Conservation (phyloP, 2,888 invertebrate species). For the Pasiphila rectangulata region DNA sequence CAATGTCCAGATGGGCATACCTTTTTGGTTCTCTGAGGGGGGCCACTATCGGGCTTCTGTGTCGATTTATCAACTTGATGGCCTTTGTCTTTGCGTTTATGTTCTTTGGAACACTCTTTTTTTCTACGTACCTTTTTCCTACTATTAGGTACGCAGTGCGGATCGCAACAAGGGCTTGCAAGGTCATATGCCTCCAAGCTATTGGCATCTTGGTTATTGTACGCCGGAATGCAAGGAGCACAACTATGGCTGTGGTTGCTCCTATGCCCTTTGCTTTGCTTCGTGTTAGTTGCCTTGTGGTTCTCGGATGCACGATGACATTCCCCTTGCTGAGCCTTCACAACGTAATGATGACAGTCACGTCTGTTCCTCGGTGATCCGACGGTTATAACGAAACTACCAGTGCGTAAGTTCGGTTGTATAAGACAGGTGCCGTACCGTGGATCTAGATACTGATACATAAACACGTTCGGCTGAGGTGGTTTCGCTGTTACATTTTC, state of each 20-base stretch:
- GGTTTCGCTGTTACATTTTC: slow-evolving; percentile 85
- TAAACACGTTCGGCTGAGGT: slow-evolving; percentile 73
- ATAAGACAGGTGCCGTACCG: slow-evolving; percentile 85
- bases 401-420: slow-evolving; percentile 83
- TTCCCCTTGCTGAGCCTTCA: slow-evolving; percentile 65
- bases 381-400: slow-evolving; percentile 86
- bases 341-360: slow-evolving; percentile 86
- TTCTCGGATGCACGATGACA: slow-evolving; percentile 60
- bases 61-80: slow-evolving; percentile 76
- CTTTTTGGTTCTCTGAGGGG: slow-evolving; percentile 73
- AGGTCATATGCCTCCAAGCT: slow-evolving; percentile 93
- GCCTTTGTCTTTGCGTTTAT: slow-evolving; percentile 81
- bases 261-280: slow-evolving; percentile 60
- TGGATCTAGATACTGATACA: slow-evolving; percentile 87
- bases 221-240: slow-evolving; percentile 85
- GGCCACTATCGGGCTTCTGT: slow-evolving; percentile 65
- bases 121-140: slow-evolving; percentile 75
- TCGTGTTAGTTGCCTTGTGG: slow-evolving; percentile 54
- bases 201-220: slow-evolving; percentile 85
- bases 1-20: slow-evolving; percentile 63
- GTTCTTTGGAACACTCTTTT: slow-evolving; percentile 83
- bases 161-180: slow-evolving; percentile 92
- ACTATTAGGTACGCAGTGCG: slow-evolving; percentile 89
- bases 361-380: slow-evolving; percentile 84
- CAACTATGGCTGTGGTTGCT: slow-evolving; percentile 82